A percentile compares a stretch with the other conserved stretches of the same genome.
phyloP scores from a whole-genome alignment of 2,113 vertebrate species.

The Limnothrissa miodon region DNA sequence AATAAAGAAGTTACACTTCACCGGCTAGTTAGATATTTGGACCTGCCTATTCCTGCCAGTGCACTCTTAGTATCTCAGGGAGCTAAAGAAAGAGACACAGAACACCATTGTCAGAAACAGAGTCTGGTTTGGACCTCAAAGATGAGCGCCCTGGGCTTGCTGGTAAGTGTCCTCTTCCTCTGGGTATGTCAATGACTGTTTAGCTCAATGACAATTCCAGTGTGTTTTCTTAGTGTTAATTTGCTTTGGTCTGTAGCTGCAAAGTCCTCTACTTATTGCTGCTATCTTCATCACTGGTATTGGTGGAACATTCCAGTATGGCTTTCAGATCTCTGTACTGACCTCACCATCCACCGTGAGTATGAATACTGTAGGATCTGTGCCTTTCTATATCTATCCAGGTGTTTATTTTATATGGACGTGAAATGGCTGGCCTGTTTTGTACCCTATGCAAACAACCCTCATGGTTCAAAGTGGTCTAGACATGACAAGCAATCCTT shows the following conservation, averaged over 20 bases:
- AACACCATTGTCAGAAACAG: not conserved
- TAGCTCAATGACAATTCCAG: no score
- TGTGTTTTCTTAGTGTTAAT: not conserved
- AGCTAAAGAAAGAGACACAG: not conserved
- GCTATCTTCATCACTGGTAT: slow-evolving; percentile 69
- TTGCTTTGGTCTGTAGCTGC: slow-evolving; percentile 43
- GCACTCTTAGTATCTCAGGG: no score
- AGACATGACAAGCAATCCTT: no score
- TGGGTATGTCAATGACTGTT: not conserved
- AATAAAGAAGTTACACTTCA: not conserved
- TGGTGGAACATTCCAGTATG: slow-evolving; percentile 80
- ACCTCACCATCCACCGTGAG: slow-evolving; percentile 78
- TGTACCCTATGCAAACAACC: no score
- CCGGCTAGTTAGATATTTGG: not conserved
- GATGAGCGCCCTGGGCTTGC: not conserved
- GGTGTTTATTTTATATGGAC: not conserved
- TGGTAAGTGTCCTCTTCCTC: not conserved
- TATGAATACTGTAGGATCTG: not conserved
- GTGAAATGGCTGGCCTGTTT: no score
- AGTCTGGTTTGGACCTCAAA: not conserved
- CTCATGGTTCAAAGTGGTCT: no score
- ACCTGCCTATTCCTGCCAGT: not conserved
- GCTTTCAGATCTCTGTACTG: slow-evolving; percentile 75
- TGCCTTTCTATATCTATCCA: no score
- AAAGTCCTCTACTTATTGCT: slow-evolving; percentile 59